phyloP scores from a whole-genome alignment of 2,797 vertebrate genomes.

The Decapterus maruadsi region DNA sequence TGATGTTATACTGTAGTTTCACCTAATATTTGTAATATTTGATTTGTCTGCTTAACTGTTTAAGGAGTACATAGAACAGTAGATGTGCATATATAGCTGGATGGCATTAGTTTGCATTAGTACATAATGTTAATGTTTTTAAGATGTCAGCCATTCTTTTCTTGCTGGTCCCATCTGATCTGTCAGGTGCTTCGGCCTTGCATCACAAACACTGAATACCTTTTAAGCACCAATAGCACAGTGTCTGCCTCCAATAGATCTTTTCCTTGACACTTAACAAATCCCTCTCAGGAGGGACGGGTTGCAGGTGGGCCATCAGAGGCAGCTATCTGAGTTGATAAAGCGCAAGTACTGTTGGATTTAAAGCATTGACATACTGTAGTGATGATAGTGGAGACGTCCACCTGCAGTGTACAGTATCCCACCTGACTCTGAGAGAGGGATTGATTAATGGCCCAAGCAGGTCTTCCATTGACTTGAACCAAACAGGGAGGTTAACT shows the following conservation, averaged over 20 bases:
- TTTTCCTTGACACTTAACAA: constrained; percentile 24
- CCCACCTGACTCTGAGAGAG: not conserved
- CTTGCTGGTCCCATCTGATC: not conserved
- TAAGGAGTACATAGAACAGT: too few relatives aligned
- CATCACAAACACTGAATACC: constrained; percentile 5
- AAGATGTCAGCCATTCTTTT: not conserved
- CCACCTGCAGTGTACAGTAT: not conserved
- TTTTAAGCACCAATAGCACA: constrained; percentile 2
- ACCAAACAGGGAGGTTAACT: not conserved
- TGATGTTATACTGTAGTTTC: too few relatives aligned
- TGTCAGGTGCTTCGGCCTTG: not conserved
- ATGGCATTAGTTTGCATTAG: not conserved
- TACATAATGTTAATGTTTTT: not conserved
- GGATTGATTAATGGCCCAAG: not conserved
- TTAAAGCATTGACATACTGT: constrained; percentile 1
- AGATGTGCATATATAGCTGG: not conserved
- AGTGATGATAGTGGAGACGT: not conserved
- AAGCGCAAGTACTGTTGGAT: not conserved
- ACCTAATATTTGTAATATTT: not conserved
- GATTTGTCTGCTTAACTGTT: not conserved
- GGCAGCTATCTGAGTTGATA: not conserved
- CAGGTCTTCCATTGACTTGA: not conserved
- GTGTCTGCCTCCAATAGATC: constrained; percentile 13
- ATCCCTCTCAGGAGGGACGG: constrained; percentile 13
- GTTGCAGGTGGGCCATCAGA: not conserved